These are phyloP conservation scores for Sarcophaga peregrina DNA, from an alignment of 1,140 invertebrate species.

Conservation along the genomic window DNA sequence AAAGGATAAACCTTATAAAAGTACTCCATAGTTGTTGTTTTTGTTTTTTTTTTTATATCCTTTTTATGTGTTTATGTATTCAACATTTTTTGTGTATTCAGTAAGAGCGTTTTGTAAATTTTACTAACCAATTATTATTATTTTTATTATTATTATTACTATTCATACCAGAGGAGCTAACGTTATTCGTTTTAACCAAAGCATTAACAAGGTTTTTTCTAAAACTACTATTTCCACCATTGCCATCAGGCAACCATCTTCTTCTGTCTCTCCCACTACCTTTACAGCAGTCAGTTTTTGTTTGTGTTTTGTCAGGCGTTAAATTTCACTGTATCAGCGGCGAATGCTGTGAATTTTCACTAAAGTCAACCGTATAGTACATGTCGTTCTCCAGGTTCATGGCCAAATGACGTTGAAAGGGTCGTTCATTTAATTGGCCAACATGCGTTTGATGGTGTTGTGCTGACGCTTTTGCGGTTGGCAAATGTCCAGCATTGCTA, in stretches of 20 bases:
- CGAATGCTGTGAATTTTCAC: conserved; percentile 75
- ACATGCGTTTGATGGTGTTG: conserved; percentile 51
- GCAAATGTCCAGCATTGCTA: conserved; percentile 23
- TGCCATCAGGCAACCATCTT: conserved; percentile 21
- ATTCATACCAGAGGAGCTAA: conserved; percentile 9
- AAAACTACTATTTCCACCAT: conserved; percentile 9
- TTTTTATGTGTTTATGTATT: no score
- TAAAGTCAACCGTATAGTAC: conserved; percentile 79
- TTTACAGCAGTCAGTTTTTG: conserved; percentile 45
- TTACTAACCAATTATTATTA: conserved; percentile 58
- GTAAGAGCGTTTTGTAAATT: conserved; percentile 57
- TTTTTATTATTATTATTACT: background rate
- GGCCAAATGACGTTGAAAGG: conserved; percentile 69
- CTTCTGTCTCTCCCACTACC: conserved; percentile 17
- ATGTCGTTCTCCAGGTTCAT: conserved; percentile 72
- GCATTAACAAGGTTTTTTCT: conserved; percentile 26
- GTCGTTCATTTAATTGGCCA: conserved; percentile 62
- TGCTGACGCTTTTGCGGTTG: conserved; percentile 46
- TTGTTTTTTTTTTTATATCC: no score
- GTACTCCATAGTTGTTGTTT: no score
- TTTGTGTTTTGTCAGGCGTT: conserved; percentile 1
- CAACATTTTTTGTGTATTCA: conserved; percentile 37
- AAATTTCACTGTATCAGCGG: conserved; percentile 74
- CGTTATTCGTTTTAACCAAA: conserved; percentile 20
- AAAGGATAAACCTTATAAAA: no score